These are phyloP conservation scores for Schizothorax lantsangensis DNA, from an alignment of 2,797 vertebrate species.

Conservation along the genomic window DNA sequence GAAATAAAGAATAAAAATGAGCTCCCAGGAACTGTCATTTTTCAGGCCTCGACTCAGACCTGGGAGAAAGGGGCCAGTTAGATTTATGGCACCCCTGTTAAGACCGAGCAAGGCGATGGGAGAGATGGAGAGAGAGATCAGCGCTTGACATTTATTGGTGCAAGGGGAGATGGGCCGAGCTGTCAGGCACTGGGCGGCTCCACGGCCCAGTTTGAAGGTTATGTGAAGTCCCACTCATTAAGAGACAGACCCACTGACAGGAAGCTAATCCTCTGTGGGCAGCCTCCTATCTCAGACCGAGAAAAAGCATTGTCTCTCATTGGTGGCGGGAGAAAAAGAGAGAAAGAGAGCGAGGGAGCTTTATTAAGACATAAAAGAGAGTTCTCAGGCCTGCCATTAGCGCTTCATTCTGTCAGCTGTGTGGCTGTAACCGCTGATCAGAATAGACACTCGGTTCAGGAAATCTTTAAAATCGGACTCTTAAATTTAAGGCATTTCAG, in stretches of 20 bases:
- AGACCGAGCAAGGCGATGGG: slow-evolving; percentile 56
- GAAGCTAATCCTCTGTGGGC: slow-evolving; percentile 59
- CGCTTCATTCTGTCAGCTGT: slow-evolving; percentile 41
- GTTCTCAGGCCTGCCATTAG: slow-evolving; percentile 51
- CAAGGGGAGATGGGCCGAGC: slow-evolving; percentile 65
- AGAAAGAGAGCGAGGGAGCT: slow-evolving; percentile 40
- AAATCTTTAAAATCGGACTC: background rate
- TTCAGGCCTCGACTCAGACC: slow-evolving; percentile 53
- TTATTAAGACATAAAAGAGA: slow-evolving; percentile 66
- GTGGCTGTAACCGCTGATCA: slow-evolving; percentile 2
- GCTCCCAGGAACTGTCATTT: slow-evolving; percentile 54
- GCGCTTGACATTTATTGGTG: slow-evolving; percentile 73
- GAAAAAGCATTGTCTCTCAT: slow-evolving; percentile 58
- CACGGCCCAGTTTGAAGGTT: slow-evolving; percentile 64
- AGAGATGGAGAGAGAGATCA: slow-evolving; percentile 66
- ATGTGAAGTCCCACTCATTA: slow-evolving; percentile 67
- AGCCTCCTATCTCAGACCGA: slow-evolving; percentile 47
- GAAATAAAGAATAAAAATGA: slow-evolving; percentile 59
- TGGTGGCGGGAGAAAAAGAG: slow-evolving; percentile 43
- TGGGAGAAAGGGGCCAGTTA: slow-evolving; percentile 53
- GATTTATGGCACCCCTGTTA: slow-evolving; percentile 62
- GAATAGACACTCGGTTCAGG: slow-evolving; percentile 10
- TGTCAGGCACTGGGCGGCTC: slow-evolving; percentile 67
- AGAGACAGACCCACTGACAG: slow-evolving; percentile 67
- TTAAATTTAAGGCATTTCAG: background rate